These are phyloP conservation scores for Colletes latitarsis DNA, from an alignment of 1,140 invertebrate species.

Conservation along the genomic window DNA sequence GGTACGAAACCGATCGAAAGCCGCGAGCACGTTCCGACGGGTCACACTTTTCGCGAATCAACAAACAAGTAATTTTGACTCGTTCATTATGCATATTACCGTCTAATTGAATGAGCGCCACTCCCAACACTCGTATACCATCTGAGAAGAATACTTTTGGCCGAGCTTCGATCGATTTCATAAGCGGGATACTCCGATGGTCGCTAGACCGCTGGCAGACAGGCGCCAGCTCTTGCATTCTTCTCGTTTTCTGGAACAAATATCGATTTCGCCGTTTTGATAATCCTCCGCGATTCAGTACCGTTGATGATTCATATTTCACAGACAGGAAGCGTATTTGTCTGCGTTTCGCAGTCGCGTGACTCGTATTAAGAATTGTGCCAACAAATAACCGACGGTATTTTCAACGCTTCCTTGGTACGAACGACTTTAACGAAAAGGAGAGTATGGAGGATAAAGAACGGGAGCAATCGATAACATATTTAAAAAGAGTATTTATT, in stretches of 20 bases:
- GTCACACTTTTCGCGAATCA: neutral
- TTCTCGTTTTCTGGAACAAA: slow-evolving; percentile 63
- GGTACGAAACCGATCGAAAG: slow-evolving; percentile 48
- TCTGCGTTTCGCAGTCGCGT: slow-evolving; percentile 22
- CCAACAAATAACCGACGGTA: slow-evolving; percentile 21
- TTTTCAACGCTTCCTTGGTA: neutral
- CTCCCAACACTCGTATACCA: slow-evolving; percentile 36
- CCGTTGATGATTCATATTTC: slow-evolving; percentile 41
- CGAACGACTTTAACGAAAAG: neutral
- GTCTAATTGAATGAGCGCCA: slow-evolving; percentile 9
- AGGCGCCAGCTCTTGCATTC: slow-evolving; percentile 52
- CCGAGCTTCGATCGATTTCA: slow-evolving; percentile 57
- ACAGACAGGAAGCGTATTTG: slow-evolving; percentile 3
- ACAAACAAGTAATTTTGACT: neutral
- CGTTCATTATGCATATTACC: neutral
- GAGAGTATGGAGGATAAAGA: neutral
- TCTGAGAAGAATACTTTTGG: slow-evolving; percentile 30
- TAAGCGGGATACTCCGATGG: slow-evolving; percentile 27
- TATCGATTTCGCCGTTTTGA: slow-evolving; percentile 59
- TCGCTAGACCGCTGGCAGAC: slow-evolving; percentile 43
- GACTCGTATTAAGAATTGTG: neutral
- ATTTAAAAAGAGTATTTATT: slow-evolving; percentile 12
- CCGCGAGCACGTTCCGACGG: neutral
- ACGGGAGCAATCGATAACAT: neutral
- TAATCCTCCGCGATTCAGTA: slow-evolving; percentile 32